Evolutionary conservation across 35 echinoderm and acorn worm species (phyloP).

Genomic region (Acanthaster planci): DNA sequence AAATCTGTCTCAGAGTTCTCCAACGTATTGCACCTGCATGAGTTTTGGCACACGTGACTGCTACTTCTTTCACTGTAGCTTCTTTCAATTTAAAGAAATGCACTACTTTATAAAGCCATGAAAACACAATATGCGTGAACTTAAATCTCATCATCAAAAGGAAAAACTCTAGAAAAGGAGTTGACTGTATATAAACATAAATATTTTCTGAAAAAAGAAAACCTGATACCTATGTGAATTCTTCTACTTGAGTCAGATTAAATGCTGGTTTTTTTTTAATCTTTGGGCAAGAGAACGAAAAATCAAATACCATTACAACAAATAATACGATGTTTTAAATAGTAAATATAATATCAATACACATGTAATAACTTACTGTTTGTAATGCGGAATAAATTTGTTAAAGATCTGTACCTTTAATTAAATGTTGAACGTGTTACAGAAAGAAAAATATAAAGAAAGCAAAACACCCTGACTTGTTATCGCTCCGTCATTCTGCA

Average conservation of each 20-base stretch:
- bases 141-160: not conserved
- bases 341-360: conserved; percentile 14
- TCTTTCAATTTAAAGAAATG: not conserved
- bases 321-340: not conserved
- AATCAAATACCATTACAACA: not conserved
- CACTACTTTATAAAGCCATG: not conserved
- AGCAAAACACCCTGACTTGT: not conserved
- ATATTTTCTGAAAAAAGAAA: not conserved
- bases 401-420: no score
- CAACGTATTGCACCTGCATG: conserved; percentile 6
- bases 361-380: conserved; percentile 13
- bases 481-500: not conserved
- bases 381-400: conserved; percentile 10
- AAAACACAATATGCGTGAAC: not conserved
- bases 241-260: not conserved
- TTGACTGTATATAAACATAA: not conserved
- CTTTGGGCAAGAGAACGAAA: conserved; percentile 1
- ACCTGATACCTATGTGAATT: not conserved
- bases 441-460: not conserved
- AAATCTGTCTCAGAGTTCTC: no score
- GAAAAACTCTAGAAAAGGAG: not conserved
- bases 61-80: not conserved
- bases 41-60: not conserved
- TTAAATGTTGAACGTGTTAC: no score
- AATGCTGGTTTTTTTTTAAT: not conserved